Evolutionary conservation across 2,888 invertebrate genomes (phyloP).

Genomic region (Uloborus plumipes): DNA sequence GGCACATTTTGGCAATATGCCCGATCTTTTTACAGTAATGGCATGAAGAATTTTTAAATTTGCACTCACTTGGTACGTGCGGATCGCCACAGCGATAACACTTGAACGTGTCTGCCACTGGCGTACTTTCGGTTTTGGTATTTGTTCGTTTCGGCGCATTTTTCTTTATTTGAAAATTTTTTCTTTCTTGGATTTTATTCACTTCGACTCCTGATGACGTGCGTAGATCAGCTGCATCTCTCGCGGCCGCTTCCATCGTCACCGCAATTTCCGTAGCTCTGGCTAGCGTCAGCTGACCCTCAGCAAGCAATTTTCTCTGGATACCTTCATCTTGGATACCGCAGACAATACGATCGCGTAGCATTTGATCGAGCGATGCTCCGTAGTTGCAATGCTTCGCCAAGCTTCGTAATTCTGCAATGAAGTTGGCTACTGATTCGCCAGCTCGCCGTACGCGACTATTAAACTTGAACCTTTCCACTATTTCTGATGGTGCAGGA

Average conservation of each 20-base stretch:
- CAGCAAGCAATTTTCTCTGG: conserved; percentile 14
- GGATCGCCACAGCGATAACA: background rate
- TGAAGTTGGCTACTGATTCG: background rate
- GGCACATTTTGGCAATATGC: conserved; percentile 5
- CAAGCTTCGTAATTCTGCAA: background rate
- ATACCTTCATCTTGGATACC: conserved; percentile 17
- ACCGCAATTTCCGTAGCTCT: conserved; percentile 10
- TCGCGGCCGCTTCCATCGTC: background rate
- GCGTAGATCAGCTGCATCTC: background rate
- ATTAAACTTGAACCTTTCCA: background rate
- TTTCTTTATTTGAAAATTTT: background rate
- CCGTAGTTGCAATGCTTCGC: conserved; percentile 9
- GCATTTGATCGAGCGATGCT: conserved; percentile 10
- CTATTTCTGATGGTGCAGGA: background rate
- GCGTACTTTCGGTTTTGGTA: too few species aligned
- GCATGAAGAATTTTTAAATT: background rate
- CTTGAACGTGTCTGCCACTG: background rate
- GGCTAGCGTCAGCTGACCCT: background rate
- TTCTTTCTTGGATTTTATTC: background rate
- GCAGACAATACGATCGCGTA: conserved; percentile 13
- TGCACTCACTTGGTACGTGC: background rate
- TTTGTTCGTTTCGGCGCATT: too few species aligned
- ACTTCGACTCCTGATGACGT: too few species aligned
- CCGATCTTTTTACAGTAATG: conserved; percentile 1
- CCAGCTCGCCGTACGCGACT: background rate